Evolutionary conservation across 2,888 invertebrate species (phyloP).

Genomic region (Alviniconcha strummeri): DNA sequence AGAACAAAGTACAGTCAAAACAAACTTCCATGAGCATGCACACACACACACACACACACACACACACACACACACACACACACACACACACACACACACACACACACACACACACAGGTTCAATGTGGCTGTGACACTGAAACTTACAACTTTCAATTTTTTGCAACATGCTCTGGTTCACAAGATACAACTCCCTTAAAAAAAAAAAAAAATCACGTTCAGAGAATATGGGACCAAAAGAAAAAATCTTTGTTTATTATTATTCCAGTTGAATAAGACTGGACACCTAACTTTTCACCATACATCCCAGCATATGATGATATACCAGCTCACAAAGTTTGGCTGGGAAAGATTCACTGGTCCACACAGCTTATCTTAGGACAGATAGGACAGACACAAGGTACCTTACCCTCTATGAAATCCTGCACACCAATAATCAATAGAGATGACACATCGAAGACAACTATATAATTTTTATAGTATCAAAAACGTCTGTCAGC

Average conservation of each 20-base stretch:
- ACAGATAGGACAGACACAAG: neutral
- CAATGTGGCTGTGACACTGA: neutral
- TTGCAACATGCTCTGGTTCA: neutral
- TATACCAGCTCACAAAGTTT: neutral
- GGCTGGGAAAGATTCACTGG: too few relatives aligned
- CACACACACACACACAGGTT: neutral
- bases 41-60: neutral
- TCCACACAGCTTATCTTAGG: too few relatives aligned
- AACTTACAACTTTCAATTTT: too few relatives aligned
- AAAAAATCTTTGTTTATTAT: neutral
- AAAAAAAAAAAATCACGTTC: neutral
- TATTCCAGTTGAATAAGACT: neutral
- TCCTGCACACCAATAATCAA: neutral
- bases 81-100: slow-evolving; percentile 3
- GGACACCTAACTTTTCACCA: neutral
- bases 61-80: slow-evolving; percentile 11
- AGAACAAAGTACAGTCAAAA: neutral
- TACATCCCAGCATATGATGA: neutral
- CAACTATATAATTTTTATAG: too few relatives aligned
- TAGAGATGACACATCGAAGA: neutral
- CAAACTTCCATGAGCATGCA: neutral
- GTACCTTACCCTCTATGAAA: neutral
- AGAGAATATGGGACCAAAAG: neutral
- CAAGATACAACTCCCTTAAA: neutral
- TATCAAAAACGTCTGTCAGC: too few relatives aligned